A percentile compares a stretch with the other conserved stretches of the same genome.
Evolutionary conservation across 2,797 vertebrate genomes (phyloP).

Genomic region (Sebastes elongatus): DNA sequence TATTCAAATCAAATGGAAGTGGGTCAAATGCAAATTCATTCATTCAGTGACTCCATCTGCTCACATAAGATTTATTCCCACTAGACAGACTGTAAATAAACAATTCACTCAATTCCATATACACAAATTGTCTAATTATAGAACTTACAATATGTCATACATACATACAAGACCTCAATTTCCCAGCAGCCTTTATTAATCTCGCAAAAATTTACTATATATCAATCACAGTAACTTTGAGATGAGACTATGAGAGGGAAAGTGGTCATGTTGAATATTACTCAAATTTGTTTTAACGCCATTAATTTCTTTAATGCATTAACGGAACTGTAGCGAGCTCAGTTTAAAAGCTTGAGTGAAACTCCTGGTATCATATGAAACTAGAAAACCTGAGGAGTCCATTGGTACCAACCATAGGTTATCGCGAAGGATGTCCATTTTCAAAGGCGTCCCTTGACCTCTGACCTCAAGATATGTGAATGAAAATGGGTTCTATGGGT

Average conservation of each 20-base stretch:
- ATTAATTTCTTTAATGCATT: too few relatives aligned
- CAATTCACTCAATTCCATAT: not conserved
- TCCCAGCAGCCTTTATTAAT: not conserved
- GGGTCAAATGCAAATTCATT: conserved; percentile 41
- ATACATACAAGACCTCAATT: not conserved
- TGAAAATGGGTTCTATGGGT: too few relatives aligned
- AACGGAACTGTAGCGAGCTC: too few relatives aligned
- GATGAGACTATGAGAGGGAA: not conserved
- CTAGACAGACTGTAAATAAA: not conserved
- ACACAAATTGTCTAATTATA: not conserved
- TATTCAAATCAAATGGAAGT: conserved; percentile 20
- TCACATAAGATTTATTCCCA: not conserved
- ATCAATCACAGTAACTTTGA: not conserved
- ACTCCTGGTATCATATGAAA: too few relatives aligned
- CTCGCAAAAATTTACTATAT: not conserved
- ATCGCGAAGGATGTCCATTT: too few relatives aligned
- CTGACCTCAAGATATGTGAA: too few relatives aligned
- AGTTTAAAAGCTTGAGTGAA: too few relatives aligned
- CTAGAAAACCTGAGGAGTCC: too few relatives aligned
- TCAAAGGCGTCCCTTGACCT: too few relatives aligned
- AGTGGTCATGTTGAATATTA: not conserved
- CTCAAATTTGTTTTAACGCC: not conserved
- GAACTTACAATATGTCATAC: too few relatives aligned
- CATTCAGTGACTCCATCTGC: not conserved
- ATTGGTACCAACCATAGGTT: too few relatives aligned